Percentiles rank a stretch among this genome's conserved stretches.
Conservation (phyloP, 35 echinoderm and acorn worm species). For the Ptychodera flava region DNA sequence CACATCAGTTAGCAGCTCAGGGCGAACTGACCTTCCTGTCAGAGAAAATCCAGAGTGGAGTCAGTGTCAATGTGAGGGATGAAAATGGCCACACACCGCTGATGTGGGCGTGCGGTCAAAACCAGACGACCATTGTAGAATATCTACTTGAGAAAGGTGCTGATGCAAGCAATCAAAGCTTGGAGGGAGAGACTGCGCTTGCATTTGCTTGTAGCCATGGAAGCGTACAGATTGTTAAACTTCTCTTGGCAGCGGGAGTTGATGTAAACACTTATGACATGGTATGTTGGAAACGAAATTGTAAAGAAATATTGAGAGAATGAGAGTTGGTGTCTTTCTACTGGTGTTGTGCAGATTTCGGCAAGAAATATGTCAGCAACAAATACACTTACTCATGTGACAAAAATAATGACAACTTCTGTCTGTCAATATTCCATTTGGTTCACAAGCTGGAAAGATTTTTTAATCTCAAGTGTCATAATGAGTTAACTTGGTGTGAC, state of each 20-base stretch:
- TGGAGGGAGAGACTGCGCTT: constrained; percentile 64
- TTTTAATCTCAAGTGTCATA: too few relatives aligned
- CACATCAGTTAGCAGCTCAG: constrained; percentile 89
- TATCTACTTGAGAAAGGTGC: constrained; percentile 45
- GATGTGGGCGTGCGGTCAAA: constrained; percentile 76
- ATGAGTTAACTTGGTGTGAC: too few relatives aligned
- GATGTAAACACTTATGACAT: constrained; percentile 62
- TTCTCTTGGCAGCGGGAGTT: constrained; percentile 42
- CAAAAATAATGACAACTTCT: too few relatives aligned
- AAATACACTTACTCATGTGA: too few relatives aligned
- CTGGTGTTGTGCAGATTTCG: too few relatives aligned
- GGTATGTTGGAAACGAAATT: constrained; percentile 73
- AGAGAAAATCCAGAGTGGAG: constrained; percentile 55
- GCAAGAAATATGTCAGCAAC: too few relatives aligned
- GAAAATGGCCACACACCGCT: constrained; percentile 49
- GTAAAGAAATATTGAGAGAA: too few relatives aligned
- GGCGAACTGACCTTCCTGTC: constrained; percentile 56
- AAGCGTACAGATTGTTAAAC: constrained; percentile 49
- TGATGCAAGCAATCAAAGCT: constrained; percentile 27
- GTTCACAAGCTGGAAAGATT: too few relatives aligned
- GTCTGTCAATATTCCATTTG: too few relatives aligned
- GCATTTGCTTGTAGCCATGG: constrained; percentile 70
- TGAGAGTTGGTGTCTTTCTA: too few relatives aligned
- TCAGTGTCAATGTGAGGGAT: constrained; percentile 51
- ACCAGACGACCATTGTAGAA: constrained; percentile 50